Conservation (phyloP, 2,113 vertebrate species). For the Cacatua alba region DNA sequence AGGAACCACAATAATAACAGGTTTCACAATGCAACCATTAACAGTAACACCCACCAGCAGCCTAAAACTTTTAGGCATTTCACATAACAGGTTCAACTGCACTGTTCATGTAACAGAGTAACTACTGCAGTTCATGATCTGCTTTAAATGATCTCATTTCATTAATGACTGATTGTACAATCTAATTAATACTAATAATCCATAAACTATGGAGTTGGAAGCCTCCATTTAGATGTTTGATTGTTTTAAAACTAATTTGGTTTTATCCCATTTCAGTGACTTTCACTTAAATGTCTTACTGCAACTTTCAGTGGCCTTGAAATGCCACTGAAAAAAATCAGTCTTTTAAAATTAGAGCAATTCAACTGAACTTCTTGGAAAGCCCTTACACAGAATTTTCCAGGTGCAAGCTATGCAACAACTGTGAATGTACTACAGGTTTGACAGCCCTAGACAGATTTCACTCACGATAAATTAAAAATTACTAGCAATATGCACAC, state of each 20-base stretch:
- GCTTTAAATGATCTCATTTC: not conserved
- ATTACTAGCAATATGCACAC: not conserved
- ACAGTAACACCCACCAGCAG: not conserved
- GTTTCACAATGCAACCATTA: not conserved
- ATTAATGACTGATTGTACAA: not conserved
- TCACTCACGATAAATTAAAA: not conserved
- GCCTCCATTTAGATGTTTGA: not conserved
- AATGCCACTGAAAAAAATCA: not conserved
- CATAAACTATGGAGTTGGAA: not conserved
- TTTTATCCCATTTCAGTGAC: not conserved
- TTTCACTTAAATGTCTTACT: not conserved
- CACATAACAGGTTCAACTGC: not conserved
- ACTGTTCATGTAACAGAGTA: not conserved
- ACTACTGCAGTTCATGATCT: not conserved
- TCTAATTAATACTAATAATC: not conserved
- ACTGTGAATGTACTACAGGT: not conserved
- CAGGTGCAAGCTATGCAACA: not conserved
- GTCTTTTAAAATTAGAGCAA: not conserved
- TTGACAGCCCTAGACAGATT: not conserved
- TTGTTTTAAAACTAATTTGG: not conserved
- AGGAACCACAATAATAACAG: not conserved
- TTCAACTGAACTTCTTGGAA: not conserved
- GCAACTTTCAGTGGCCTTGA: not conserved
- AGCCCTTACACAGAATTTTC: slow-evolving; percentile 19
- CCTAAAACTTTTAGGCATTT: not conserved